Conservation (phyloP, 1,140 invertebrate species). For the Mizuhopecten yessoensis region DNA sequence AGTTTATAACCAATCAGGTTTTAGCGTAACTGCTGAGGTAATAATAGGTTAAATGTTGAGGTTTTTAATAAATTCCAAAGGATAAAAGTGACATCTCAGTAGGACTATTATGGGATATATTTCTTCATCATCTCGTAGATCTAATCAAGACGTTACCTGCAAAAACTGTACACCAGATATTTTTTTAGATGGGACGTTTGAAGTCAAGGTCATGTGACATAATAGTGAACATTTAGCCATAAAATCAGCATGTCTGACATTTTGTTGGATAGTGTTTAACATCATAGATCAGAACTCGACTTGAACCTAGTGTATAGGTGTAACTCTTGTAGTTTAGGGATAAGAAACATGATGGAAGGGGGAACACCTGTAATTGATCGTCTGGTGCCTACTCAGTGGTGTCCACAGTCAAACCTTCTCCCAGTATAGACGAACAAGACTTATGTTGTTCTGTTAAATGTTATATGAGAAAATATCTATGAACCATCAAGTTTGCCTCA, state of each 20-base stretch:
- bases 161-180: not conserved
- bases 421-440: not conserved
- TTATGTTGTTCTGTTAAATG: conserved; percentile 29
- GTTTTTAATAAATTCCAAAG: too few relatives aligned
- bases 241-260: not conserved
- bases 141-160: not conserved
- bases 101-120: not conserved
- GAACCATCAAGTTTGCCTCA: not conserved
- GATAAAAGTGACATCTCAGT: too few relatives aligned
- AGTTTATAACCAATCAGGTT: too few relatives aligned
- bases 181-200: not conserved
- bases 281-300: not conserved
- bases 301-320: not conserved
- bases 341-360: not conserved
- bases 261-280: conserved; percentile 16
- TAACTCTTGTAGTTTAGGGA: not conserved
- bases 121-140: not conserved
- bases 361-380: conserved; percentile 14
- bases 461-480: not conserved
- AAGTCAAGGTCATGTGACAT: conserved; percentile 25
- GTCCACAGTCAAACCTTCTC: not conserved
- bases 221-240: not conserved
- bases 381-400: conserved; percentile 15
- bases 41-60: too few relatives aligned
- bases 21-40: too few relatives aligned